Percentiles rank a stretch among this genome's conserved stretches.
Evolutionary conservation across 37 sponge, comb jelly and placozoan species (phyloP).

Genomic region (Ephydatia muelleri): DNA sequence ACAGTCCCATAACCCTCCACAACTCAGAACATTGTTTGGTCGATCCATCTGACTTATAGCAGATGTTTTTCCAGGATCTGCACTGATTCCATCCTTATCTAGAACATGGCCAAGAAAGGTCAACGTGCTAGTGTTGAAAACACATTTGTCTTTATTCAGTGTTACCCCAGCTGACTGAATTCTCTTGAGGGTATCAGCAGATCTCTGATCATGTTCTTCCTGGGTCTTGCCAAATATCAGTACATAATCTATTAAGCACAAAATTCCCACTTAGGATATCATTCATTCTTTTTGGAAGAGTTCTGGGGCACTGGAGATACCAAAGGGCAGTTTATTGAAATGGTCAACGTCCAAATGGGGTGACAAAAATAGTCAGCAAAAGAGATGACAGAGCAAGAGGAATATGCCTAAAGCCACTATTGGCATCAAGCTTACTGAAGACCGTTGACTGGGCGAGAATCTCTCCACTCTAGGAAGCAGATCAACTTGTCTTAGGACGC

Average conservation of each 20-base stretch:
- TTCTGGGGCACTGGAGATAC: constrained; percentile 28
- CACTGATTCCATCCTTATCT: constrained; percentile 7
- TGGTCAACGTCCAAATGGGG: too few relatives aligned
- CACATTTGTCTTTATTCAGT: too few relatives aligned
- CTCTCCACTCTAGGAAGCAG: not conserved
- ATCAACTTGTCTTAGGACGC: too few relatives aligned
- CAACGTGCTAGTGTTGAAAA: constrained; percentile 8
- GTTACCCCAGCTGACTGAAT: constrained; percentile 14
- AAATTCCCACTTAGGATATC: constrained; percentile 17
- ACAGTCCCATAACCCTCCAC: too few relatives aligned
- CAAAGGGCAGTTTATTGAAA: too few relatives aligned
- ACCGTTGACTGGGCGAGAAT: constrained; percentile 10
- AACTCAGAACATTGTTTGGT: not conserved
- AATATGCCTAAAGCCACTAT: constrained; percentile 33
- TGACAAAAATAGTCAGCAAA: too few relatives aligned
- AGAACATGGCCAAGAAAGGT: constrained; percentile 29
- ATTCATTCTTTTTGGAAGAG: constrained; percentile 24
- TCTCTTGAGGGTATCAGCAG: not conserved
- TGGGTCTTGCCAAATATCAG: constrained; percentile 8
- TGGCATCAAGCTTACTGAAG: constrained; percentile 25
- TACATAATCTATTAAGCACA: constrained; percentile 28
- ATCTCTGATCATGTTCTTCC: constrained; percentile 17
- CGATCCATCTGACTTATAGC: too few relatives aligned
- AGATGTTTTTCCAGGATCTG: constrained; percentile 8
- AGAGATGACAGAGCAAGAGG: too few relatives aligned